Percentiles rank a stretch among this genome's conserved stretches.
phyloP scores from a whole-genome alignment of 2,113 vertebrate species.

The Mormoops blainvillei region DNA sequence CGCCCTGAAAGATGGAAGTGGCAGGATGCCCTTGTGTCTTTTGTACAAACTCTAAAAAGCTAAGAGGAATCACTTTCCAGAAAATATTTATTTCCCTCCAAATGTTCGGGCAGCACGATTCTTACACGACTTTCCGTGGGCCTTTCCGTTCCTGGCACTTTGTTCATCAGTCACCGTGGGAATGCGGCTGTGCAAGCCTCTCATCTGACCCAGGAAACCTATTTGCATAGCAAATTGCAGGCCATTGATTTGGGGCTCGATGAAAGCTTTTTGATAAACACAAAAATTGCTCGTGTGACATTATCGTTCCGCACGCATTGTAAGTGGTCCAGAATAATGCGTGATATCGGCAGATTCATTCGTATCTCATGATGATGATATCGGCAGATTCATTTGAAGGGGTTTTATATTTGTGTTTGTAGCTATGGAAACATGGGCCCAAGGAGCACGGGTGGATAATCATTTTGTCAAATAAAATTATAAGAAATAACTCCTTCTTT shows the following conservation, averaged over 20 bases:
- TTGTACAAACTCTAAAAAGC: neutral
- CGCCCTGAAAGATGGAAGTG: neutral
- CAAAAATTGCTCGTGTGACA: neutral
- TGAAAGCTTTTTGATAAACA: constrained; percentile 10
- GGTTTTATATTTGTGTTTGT: constrained; percentile 14
- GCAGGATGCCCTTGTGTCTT: neutral
- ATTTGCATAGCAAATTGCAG: neutral
- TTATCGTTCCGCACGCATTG: neutral
- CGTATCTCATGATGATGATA: neutral
- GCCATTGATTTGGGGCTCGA: neutral
- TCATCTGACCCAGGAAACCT: constrained; percentile 9
- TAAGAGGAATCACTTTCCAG: neutral
- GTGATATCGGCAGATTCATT: no score
- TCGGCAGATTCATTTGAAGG: neutral
- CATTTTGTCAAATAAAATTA: constrained; percentile 16
- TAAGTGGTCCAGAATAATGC: neutral
- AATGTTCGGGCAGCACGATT: neutral
- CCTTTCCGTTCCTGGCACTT: neutral
- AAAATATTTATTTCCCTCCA: neutral
- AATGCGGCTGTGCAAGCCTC: neutral
- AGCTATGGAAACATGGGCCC: neutral
- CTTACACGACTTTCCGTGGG: neutral
- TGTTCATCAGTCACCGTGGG: neutral
- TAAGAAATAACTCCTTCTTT: neutral
- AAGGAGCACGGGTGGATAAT: neutral